phyloP scores from a whole-genome alignment of 2,113 vertebrate species.

The Oxyura jamaicensis region DNA sequence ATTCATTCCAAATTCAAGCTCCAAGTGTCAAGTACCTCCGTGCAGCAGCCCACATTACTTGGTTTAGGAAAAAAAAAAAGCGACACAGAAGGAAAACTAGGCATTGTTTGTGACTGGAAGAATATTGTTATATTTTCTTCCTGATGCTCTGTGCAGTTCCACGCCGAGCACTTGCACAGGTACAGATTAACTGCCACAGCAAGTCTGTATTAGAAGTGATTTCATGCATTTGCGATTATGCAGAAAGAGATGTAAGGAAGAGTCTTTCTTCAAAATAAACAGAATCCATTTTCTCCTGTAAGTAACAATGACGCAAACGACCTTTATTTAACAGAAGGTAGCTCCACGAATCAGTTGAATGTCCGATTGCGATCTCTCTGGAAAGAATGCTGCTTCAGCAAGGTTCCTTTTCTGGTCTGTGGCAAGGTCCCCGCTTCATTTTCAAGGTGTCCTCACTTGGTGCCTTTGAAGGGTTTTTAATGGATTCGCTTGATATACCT shows the following conservation, averaged over 20 bases:
- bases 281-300: constrained; percentile 40
- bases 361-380: constrained; percentile 92
- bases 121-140: not conserved
- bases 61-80: not conserved
- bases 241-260: constrained; percentile 40
- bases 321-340: constrained; percentile 93
- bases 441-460: constrained; percentile 99
- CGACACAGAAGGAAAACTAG: fast-evolving
- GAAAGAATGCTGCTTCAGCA: constrained; percentile 98
- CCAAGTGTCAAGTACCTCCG: not conserved
- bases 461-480: constrained; percentile 95
- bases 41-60: not conserved
- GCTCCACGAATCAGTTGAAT: constrained; percentile 86
- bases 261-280: constrained; percentile 56
- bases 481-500: constrained; percentile 99
- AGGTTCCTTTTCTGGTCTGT: constrained; percentile 90
- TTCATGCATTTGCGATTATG: constrained; percentile 5
- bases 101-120: not conserved
- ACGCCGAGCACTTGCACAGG: constrained; percentile 12
- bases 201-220: not conserved
- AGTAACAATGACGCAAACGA: constrained; percentile 84
- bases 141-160: not conserved
- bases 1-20: constrained; percentile 8
- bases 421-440: constrained; percentile 97
- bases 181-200: constrained; percentile 17